These are phyloP conservation scores for Neoaliturus tenellus DNA, from an alignment of 2,888 invertebrate genomes.

Conservation along the genomic window DNA sequence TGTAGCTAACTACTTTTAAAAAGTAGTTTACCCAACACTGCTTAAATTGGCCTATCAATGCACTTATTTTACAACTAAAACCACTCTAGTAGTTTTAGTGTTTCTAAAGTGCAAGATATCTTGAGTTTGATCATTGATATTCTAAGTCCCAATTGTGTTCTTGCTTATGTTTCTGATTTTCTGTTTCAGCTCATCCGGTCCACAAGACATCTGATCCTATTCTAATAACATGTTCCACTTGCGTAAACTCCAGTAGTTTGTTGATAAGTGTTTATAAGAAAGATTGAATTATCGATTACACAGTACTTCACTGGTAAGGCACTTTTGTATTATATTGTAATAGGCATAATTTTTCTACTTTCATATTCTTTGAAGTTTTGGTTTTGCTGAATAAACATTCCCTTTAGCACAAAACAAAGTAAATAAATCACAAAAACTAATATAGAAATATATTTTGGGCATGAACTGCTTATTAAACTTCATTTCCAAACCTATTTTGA, in stretches of 20 bases:
- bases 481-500: not conserved
- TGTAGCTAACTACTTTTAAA: too few species aligned
- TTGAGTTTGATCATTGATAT: too few species aligned
- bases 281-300: not conserved
- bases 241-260: conserved; percentile 25
- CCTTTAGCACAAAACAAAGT: too few species aligned
- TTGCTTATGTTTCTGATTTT: not conserved
- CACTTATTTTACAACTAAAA: too few species aligned
- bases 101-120: too few species aligned
- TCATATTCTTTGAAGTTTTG: not conserved
- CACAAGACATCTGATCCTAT: conserved; percentile 14
- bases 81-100: too few species aligned
- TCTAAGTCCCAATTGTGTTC: too few species aligned
- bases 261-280: not conserved
- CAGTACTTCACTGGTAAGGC: not conserved
- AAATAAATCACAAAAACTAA: not conserved
- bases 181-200: conserved; percentile 25
- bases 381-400: not conserved
- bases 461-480: not conserved
- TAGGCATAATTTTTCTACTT: not conserved
- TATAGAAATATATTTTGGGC: not conserved
- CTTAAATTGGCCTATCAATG: too few species aligned
- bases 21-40: too few species aligned
- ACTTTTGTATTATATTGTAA: not conserved
- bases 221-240: not conserved